phyloP scores from a whole-genome alignment of 2,113 vertebrate species.

The Vulpes vulpes region DNA sequence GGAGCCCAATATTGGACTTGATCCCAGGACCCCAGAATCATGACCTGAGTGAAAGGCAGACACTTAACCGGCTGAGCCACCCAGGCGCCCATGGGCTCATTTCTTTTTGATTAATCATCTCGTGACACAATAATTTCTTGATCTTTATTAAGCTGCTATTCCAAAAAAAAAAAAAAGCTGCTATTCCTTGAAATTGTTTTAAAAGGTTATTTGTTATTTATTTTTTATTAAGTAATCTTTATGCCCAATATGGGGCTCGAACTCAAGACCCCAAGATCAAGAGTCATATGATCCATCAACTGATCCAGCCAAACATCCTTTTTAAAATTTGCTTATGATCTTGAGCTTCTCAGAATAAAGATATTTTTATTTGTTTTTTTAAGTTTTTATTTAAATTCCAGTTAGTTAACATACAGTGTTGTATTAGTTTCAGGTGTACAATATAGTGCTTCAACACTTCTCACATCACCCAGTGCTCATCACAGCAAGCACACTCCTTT shows the following conservation, averaged over 20 bases:
- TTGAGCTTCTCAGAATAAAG: constrained; percentile 33
- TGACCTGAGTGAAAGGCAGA: too few species aligned
- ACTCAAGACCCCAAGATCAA: background rate
- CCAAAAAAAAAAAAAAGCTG: background rate
- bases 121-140: background rate
- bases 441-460: background rate
- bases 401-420: background rate
- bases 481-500: background rate
- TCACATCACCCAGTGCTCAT: background rate
- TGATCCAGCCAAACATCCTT: background rate
- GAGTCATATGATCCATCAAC: background rate
- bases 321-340: background rate
- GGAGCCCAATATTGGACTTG: too few species aligned
- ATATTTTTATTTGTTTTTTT: background rate
- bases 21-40: too few species aligned
- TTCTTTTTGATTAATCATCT: constrained; percentile 46
- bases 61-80: too few species aligned
- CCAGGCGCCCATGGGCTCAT: background rate
- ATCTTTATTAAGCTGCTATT: constrained; percentile 32
- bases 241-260: background rate
- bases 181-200: background rate
- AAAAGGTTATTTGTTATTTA: background rate
- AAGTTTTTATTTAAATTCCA: background rate
- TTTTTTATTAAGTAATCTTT: background rate
- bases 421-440: background rate